phyloP scores from a whole-genome alignment of 2,888 invertebrate species.

The Acleris holmiana region DNA sequence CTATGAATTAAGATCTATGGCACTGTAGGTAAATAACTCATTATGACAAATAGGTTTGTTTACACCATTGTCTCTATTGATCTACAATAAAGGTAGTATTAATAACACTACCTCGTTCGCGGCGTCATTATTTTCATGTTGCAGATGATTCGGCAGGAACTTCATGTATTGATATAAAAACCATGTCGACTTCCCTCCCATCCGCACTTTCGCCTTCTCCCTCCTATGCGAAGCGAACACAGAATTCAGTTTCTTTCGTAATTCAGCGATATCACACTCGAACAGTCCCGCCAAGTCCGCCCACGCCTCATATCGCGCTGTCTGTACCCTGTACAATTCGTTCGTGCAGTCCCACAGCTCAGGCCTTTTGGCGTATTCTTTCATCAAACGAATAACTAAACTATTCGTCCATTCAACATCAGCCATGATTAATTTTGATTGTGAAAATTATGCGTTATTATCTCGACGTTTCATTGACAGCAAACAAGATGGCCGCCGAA shows the following conservation, averaged over 20 bases:
- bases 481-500: slow-evolving; percentile 6
- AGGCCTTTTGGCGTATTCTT: slow-evolving; percentile 59
- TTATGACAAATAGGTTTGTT: too few species aligned
- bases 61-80: too few species aligned
- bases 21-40: too few species aligned
- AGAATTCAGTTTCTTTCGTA: slow-evolving; percentile 73
- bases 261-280: slow-evolving; percentile 64
- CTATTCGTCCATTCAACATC: slow-evolving; percentile 69
- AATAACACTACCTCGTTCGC: slow-evolving; percentile 18
- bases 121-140: slow-evolving; percentile 38
- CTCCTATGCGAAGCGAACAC: slow-evolving; percentile 73
- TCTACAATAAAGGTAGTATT: too few species aligned
- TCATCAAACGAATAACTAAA: slow-evolving; percentile 58
- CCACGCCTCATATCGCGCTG: slow-evolving; percentile 70
- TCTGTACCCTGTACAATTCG: slow-evolving; percentile 59
- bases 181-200: slow-evolving; percentile 64
- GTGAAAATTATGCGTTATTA: background rate
- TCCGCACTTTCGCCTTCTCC: slow-evolving; percentile 65
- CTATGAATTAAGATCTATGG: too few species aligned
- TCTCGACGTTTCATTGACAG: slow-evolving; percentile 32
- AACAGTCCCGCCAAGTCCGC: slow-evolving; percentile 60
- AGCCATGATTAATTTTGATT: slow-evolving; percentile 46
- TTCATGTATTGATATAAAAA: slow-evolving; percentile 66
- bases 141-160: slow-evolving; percentile 65
- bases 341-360: slow-evolving; percentile 66